A percentile compares a stretch with the other conserved stretches of the same genome.
These are phyloP conservation scores for Meloe dianella DNA, from an alignment of 2,888 invertebrate species.

Conservation along the genomic window DNA sequence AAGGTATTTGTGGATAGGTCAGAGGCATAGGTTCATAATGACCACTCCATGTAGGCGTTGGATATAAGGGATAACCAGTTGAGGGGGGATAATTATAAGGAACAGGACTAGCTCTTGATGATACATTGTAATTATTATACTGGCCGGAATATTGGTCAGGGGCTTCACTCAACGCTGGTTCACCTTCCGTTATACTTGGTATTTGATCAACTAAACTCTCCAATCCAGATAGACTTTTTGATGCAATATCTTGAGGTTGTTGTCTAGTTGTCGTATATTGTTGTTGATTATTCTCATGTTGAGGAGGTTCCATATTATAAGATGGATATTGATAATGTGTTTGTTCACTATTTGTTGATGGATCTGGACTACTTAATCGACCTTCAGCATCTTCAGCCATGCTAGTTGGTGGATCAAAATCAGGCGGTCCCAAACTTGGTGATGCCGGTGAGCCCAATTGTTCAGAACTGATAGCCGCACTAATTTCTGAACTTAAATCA, in stretches of 20 bases:
- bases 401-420: conserved; percentile 77
- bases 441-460: conserved; percentile 72
- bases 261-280: conserved; percentile 59
- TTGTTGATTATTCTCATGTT: conserved; percentile 51
- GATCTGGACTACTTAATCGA: conserved; percentile 62
- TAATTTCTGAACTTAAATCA: conserved; percentile 78
- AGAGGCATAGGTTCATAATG: conserved; percentile 61
- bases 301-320: conserved; percentile 57
- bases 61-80: conserved; percentile 57
- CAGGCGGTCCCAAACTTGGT: conserved; percentile 69
- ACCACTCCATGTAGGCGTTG: conserved; percentile 58
- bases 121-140: conserved; percentile 61
- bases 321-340: conserved; percentile 55
- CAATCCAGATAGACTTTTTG: conserved; percentile 83
- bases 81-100: conserved; percentile 54
- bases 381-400: conserved; percentile 64
- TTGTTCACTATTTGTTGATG: conserved; percentile 56
- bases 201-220: conserved; percentile 92
- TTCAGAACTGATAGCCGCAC: conserved; percentile 76
- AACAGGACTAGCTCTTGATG: conserved; percentile 57
- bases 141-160: conserved; percentile 56
- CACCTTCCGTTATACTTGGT: conserved; percentile 83
- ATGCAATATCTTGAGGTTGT: conserved; percentile 77
- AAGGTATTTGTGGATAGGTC: conserved; percentile 56
- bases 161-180: conserved; percentile 55